Conservation (phyloP, 1,140 invertebrate species). For the Zelostemma sp. region DNA sequence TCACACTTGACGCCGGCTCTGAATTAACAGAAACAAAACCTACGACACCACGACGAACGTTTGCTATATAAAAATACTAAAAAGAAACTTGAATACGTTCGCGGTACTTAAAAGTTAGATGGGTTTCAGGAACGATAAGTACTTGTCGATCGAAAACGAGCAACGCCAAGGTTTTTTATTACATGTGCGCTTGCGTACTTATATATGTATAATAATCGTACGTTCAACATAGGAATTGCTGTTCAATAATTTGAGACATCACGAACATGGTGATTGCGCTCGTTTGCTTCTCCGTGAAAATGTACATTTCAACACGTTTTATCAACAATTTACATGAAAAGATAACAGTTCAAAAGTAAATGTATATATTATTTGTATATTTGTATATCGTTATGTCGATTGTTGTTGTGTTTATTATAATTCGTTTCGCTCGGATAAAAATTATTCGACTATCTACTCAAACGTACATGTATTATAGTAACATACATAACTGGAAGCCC, state of each 20-base stretch:
- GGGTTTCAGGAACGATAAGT: slow-evolving; percentile 6
- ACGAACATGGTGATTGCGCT: slow-evolving; percentile 29
- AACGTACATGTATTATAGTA: slow-evolving; percentile 63
- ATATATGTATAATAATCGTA: slow-evolving; percentile 26
- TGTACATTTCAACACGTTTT: slow-evolving; percentile 50
- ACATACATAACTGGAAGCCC: slow-evolving; percentile 71
- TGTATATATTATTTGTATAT: slow-evolving; percentile 35
- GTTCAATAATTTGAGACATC: slow-evolving; percentile 41
- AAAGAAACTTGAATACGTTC: background rate
- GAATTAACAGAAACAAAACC: too few species aligned
- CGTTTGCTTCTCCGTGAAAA: slow-evolving; percentile 41
- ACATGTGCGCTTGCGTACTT: slow-evolving; percentile 26
- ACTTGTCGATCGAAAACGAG: slow-evolving; percentile 1
- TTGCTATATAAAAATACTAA: background rate
- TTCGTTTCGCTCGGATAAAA: slow-evolving; percentile 57
- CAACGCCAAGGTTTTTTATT: slow-evolving; percentile 34
- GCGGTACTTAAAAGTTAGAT: background rate
- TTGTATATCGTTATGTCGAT: background rate
- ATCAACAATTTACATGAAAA: slow-evolving; percentile 68
- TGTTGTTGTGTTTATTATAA: slow-evolving; percentile 1
- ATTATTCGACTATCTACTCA: slow-evolving; percentile 67
- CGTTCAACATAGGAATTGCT: slow-evolving; percentile 50
- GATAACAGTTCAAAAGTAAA: slow-evolving; percentile 65
- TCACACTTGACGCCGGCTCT: too few species aligned
- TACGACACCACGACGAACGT: background rate